phyloP scores from a whole-genome alignment of 1,140 invertebrate species.

The Cyclina sinensis region DNA sequence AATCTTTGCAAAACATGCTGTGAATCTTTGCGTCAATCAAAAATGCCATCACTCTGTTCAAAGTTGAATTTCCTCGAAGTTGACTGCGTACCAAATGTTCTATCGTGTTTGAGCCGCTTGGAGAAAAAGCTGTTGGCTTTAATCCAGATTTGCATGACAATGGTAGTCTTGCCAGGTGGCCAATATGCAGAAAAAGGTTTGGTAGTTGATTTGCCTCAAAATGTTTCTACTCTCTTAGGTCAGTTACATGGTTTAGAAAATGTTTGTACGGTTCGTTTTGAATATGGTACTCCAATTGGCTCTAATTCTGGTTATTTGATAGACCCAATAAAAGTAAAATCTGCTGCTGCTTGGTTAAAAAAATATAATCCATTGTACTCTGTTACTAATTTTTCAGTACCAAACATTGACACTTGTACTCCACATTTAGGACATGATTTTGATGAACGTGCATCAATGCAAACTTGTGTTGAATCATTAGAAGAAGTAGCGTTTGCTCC shows the following conservation, averaged over 20 bases:
- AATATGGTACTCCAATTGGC: neutral
- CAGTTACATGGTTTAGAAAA: neutral
- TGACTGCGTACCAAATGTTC: neutral
- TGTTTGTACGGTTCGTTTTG: neutral
- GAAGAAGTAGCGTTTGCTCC: constrained; percentile 17
- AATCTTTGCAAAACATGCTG: neutral
- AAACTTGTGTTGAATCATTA: neutral
- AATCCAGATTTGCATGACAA: constrained; percentile 49
- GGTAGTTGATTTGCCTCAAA: too few species aligned
- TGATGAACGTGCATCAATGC: neutral
- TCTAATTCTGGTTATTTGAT: neutral
- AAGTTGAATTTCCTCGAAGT: neutral
- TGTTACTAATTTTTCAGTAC: too few species aligned
- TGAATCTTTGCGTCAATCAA: neutral
- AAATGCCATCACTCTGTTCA: neutral
- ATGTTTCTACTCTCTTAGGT: constrained; percentile 3
- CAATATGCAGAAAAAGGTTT: constrained; percentile 58
- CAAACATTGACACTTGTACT: neutral
- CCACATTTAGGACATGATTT: neutral
- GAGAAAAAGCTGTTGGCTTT: constrained; percentile 44
- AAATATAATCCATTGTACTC: neutral
- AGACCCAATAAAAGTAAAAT: neutral
- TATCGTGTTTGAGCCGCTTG: neutral
- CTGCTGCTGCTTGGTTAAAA: neutral
- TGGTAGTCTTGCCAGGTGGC: constrained; percentile 43